These are phyloP conservation scores for Mus caroli DNA, from an alignment of 2,797 vertebrate species.

Conservation along the genomic window DNA sequence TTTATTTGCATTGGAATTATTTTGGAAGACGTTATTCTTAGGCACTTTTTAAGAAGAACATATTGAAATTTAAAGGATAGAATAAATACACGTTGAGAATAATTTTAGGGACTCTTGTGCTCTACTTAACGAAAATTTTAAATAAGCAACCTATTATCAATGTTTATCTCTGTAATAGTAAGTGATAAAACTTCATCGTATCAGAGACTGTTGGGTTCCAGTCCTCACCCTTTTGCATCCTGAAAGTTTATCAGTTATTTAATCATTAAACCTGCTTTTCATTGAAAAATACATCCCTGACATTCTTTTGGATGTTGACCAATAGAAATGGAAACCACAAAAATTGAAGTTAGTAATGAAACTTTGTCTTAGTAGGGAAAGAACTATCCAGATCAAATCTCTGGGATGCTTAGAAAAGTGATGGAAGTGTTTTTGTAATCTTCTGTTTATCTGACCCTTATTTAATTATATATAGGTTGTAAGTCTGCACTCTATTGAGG, in stretches of 20 bases:
- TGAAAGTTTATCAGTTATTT: background rate
- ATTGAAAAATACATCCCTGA: background rate
- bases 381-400: background rate
- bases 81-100: background rate
- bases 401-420: background rate
- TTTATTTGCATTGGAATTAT: background rate
- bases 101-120: background rate
- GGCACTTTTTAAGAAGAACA: background rate
- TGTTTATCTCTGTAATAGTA: constrained; percentile 1
- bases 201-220: background rate
- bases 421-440: background rate
- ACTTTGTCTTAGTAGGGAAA: background rate
- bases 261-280: background rate
- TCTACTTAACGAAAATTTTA: background rate
- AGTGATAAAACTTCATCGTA: background rate
- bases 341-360: background rate
- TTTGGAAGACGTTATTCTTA: background rate
- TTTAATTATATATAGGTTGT: background rate
- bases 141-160: background rate
- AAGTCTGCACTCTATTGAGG: background rate
- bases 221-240: background rate
- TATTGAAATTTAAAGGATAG: background rate
- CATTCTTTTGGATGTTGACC: background rate
- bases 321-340: background rate
- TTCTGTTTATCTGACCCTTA: background rate